A percentile compares a stretch with the other conserved stretches of the same genome.
These are phyloP conservation scores for Apoda limacodes DNA, from an alignment of 2,888 invertebrate species.

Conservation along the genomic window DNA sequence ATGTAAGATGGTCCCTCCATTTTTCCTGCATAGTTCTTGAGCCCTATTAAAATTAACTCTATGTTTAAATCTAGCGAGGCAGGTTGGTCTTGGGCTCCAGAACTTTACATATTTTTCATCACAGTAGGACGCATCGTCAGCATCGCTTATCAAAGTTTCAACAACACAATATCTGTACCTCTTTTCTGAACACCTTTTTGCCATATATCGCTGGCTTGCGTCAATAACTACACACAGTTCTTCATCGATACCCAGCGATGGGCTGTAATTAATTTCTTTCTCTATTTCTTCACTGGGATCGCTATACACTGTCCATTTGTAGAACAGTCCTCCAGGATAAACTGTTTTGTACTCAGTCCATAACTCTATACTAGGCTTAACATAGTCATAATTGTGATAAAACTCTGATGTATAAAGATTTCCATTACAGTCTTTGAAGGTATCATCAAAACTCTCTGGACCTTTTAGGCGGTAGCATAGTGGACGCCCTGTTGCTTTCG, in stretches of 20 bases:
- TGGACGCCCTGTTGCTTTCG: conserved; percentile 24
- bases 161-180: conserved; percentile 53
- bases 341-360: conserved; percentile 56
- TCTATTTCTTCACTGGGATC: conserved; percentile 30
- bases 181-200: conserved; percentile 40
- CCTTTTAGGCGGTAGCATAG: conserved; percentile 49
- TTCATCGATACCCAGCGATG: conserved; percentile 28
- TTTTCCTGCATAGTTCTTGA: conserved; percentile 34
- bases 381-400: conserved; percentile 34
- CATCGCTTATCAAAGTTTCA: conserved; percentile 33
- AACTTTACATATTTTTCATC: conserved; percentile 33
- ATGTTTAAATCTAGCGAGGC: conserved; percentile 11
- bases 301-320: conserved; percentile 46
- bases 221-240: conserved; percentile 45
- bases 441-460: conserved; percentile 43
- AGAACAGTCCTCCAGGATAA: conserved; percentile 53
- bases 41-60: conserved; percentile 25
- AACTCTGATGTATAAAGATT: conserved; percentile 42
- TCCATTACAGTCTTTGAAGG: conserved; percentile 44
- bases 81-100: conserved; percentile 30
- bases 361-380: conserved; percentile 30
- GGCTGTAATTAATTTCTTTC: conserved; percentile 32
- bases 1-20: conserved; percentile 39
- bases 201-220: conserved; percentile 35
- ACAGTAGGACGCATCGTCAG: conserved; percentile 24